Base-by-base conservation (phyloP, 2,797 vertebrate species). In the Oreochromis mossambicus region DNA sequence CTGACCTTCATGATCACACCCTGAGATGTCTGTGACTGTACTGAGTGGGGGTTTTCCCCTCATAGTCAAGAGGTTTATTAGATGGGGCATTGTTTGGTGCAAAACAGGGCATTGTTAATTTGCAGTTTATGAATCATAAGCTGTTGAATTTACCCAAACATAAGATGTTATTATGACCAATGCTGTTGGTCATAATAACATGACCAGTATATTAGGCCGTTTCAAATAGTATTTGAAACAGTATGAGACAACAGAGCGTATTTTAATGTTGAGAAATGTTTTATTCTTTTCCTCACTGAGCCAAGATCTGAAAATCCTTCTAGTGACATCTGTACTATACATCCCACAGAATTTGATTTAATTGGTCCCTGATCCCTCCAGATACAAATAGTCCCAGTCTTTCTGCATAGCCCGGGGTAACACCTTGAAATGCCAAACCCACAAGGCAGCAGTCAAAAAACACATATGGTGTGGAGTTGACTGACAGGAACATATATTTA, bases 401-500 rank as follows among this genome's bases (percentile, higher is more conserved):
- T 80, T 87, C 77, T 75, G 48, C 83, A 51, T 73, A 80, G 86
- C 84, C 87, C 77, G 63, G 41, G 88, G 91, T 83, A 86, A 86
- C 91, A 92, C 84, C 81, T 89, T 85, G 41, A 93, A 94, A 94
- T 91, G 88, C 82, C 91, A 92, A 87, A 85, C 80, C 88, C 86
- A 85, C 14, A 5, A 84, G 90, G 87, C 52, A 4, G 81, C 26
- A 61, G 54, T 1, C 19, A 75, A 90, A 86, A 89, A 81, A 70
- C 79, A 29, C 77, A 80, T 84, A 86, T 17, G 4, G 38, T 70
- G 77, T 82, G 61, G 34, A 12, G 54, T 43, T 93, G 92, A 89
- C 66, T 93, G 92, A 94, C 92, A 90, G 83, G 82, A 90, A 91
- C 90, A 90, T 87, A 78, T 73, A 93, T 94, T 92, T 88, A 83